These are phyloP conservation scores for Microhierax caerulescens DNA, from an alignment of 2,797 vertebrate species.

Conservation along the genomic window DNA sequence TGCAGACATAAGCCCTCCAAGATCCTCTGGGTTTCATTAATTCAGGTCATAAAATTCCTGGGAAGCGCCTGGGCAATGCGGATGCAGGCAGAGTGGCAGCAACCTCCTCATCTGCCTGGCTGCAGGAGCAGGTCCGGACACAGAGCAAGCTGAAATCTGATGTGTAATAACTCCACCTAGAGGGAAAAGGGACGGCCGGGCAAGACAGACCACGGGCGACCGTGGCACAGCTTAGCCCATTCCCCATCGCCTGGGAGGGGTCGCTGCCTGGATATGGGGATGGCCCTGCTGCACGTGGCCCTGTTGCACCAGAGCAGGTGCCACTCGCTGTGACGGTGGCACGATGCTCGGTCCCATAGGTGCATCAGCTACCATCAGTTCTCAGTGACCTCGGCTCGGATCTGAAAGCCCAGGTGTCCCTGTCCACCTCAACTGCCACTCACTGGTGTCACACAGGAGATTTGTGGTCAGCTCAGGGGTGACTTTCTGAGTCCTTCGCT, in stretches of 20 bases:
- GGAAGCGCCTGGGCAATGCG: background rate
- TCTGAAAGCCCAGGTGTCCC: background rate
- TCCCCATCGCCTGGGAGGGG: rapidly evolving
- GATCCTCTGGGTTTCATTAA: rapidly evolving
- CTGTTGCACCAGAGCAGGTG: background rate
- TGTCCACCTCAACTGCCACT: background rate
- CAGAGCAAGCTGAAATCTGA: background rate
- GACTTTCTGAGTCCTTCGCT: background rate
- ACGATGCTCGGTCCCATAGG: background rate
- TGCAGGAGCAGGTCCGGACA: background rate
- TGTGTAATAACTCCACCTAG: slow-evolving; percentile 27
- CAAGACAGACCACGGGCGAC: rapidly evolving
- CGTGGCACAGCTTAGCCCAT: rapidly evolving
- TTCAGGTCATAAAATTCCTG: background rate
- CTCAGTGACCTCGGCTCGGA: background rate
- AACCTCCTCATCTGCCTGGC: rapidly evolving
- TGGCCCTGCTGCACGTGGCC: background rate
- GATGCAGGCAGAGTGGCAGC: background rate
- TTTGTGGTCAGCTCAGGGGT: rapidly evolving
- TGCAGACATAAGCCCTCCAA: rapidly evolving
- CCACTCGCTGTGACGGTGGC: rapidly evolving
- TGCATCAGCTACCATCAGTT: background rate
- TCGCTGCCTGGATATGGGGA: background rate
- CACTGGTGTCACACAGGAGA: background rate
- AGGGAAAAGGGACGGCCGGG: background rate